These are phyloP conservation scores for Athetis lepigone DNA, from an alignment of 2,888 invertebrate genomes.

Conservation along the genomic window DNA sequence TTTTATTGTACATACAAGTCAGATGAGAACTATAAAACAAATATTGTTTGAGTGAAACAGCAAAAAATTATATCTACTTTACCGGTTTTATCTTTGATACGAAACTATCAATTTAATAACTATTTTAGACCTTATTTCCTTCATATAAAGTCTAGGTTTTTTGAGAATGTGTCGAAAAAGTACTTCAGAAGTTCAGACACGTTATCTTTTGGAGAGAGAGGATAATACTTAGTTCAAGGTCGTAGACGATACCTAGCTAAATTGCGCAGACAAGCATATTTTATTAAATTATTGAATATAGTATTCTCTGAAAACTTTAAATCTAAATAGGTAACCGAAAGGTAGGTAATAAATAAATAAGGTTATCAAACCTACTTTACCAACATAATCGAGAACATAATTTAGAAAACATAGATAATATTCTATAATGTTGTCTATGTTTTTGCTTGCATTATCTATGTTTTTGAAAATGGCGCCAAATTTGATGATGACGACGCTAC, in stretches of 20 bases:
- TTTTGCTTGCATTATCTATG: slow-evolving; percentile 5
- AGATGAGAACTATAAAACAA: not conserved
- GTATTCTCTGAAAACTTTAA: no score
- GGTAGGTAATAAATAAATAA: no score
- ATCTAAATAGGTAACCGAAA: no score
- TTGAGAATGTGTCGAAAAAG: not conserved
- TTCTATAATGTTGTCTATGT: not conserved
- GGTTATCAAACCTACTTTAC: no score
- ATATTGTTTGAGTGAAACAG: slow-evolving; percentile 4
- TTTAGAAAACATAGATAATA: not conserved
- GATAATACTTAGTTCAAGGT: not conserved
- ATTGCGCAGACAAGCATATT: no score
- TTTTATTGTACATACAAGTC: not conserved
- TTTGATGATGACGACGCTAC: no score
- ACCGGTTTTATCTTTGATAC: slow-evolving; percentile 18
- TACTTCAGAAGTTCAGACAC: slow-evolving; percentile 5
- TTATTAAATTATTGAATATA: no score
- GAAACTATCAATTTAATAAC: not conserved
- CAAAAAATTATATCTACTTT: not conserved
- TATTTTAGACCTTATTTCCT: slow-evolving; percentile 1
- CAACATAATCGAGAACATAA: no score
- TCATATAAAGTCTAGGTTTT: slow-evolving; percentile 4
- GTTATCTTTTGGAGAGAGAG: slow-evolving; percentile 36
- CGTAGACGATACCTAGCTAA: slow-evolving; percentile 18
- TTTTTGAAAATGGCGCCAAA: slow-evolving; percentile 14